phyloP scores from a whole-genome alignment of 2,113 vertebrate genomes.

The Nipponia nippon region DNA sequence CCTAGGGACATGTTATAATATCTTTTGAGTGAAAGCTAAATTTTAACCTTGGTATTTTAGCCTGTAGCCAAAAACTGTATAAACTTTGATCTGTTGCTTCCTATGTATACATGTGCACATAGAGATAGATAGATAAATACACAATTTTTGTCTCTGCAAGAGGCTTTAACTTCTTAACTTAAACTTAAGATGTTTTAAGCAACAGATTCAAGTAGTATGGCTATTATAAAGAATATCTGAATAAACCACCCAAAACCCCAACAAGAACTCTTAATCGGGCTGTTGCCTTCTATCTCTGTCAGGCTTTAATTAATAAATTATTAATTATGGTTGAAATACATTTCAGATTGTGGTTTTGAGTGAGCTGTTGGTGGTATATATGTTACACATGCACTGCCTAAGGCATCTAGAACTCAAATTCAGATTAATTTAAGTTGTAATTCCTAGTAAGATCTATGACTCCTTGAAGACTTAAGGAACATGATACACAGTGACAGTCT shows the following conservation, averaged over 20 bases:
- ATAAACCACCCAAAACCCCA: not conserved
- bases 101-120: rapidly evolving
- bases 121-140: not conserved
- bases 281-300: not conserved
- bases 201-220: not conserved
- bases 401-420: not conserved
- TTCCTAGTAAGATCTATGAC: not conserved
- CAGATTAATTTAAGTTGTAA: not conserved
- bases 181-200: not conserved
- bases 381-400: not conserved
- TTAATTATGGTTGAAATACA: not conserved
- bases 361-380: not conserved
- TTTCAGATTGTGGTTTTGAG: not conserved
- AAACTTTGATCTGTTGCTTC: not conserved
- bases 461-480: not conserved
- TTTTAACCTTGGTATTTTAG: not conserved
- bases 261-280: not conserved
- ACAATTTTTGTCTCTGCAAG: not conserved
- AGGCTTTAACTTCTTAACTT: not conserved
- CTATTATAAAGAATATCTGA: not conserved
- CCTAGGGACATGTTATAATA: not conserved
- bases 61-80: not conserved
- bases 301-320: not conserved
- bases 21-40: not conserved
- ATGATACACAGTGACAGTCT: not conserved